Percentiles rank a stretch among this genome's conserved stretches.
These are phyloP conservation scores for Mus spicilegus DNA, from an alignment of 2,113 vertebrate species.

Conservation along the genomic window DNA sequence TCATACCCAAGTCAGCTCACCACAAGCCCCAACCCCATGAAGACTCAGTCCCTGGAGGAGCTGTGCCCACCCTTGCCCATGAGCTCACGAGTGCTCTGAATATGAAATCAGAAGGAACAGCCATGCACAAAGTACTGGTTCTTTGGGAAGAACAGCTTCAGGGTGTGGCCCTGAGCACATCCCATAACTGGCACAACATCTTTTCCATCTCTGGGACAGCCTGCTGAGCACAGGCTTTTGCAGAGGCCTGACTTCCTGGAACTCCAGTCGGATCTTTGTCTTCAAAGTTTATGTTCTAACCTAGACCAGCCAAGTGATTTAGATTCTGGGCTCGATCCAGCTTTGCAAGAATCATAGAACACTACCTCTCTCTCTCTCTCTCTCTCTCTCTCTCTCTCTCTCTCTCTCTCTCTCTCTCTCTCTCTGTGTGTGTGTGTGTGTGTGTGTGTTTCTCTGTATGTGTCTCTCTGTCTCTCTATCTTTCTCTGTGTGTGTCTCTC, in stretches of 20 bases:
- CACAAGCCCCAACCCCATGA: no score
- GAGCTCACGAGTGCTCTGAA: neutral
- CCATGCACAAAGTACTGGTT: neutral
- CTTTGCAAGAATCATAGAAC: neutral
- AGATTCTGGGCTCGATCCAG: neutral
- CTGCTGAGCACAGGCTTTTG: rapidly evolving
- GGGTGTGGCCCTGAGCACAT: no score
- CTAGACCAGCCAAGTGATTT: neutral
- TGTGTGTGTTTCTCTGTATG: neutral
- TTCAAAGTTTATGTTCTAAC: neutral
- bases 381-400: neutral
- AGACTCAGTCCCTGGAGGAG: no score
- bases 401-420: neutral
- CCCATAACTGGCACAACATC: neutral
- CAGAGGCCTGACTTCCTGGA: neutral
- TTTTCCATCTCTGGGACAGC: neutral
- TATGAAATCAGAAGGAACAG: neutral
- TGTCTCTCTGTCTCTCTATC: neutral
- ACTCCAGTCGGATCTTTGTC: neutral
- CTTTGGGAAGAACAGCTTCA: neutral
- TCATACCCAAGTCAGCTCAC: neutral
- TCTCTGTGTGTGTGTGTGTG: no score
- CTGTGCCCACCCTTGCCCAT: neutral
- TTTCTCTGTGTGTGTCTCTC: neutral
- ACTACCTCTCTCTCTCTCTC: neutral